Evolutionary conservation across 1,140 invertebrate genomes (phyloP), one percentile per base, ranked within the genome.

Genomic region (Leptinotarsa lineolata): DNA sequence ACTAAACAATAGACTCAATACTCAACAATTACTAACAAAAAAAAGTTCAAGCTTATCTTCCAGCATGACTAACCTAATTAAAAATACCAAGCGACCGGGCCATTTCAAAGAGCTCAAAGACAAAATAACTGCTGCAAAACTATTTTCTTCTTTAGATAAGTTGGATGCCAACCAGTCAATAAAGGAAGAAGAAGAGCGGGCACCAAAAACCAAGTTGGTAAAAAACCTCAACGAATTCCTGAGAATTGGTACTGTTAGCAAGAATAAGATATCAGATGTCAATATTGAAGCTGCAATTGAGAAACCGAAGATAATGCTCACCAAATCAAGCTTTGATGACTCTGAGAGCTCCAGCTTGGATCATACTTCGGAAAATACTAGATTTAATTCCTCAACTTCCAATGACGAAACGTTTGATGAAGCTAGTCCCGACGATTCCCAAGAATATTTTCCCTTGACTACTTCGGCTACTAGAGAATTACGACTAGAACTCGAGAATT

Each of bases 201-300:
- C 79, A 75, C 83, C 83, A n/a, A 83, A 83, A 21, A 83, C 83
- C 1, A 90, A 88, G 78, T 89, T 94, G 74, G 91, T 94, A 1
- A 93, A 92, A 83, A 94, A 94, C 85, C 86, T 94, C n/a, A 93
- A 94, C 78, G 93, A 94, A 83, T 94, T 94, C 82, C 85, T 94
- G 0, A 93, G 92, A 77, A 92, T 94, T 79, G 89, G 92, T 16
- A 88, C 89, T 13, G 86, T 89, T 2, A 91, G 89, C 79, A 91
- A 91, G 83, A 88, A 84, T 70, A 86, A 85, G 86, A 81, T 79
- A 82, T 74, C 81, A 68, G 70, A 79, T 81, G 77, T 78, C 18
- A 54, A 18, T 54, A 54, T n/a, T 15, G 48, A 54, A 54, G 48
- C 48, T 54, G 85, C 74, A 39, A 79, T 79, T 15, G 81, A 82